These are phyloP conservation scores for Alosa alosa DNA, from an alignment of 2,113 vertebrate genomes.

Conservation along the genomic window DNA sequence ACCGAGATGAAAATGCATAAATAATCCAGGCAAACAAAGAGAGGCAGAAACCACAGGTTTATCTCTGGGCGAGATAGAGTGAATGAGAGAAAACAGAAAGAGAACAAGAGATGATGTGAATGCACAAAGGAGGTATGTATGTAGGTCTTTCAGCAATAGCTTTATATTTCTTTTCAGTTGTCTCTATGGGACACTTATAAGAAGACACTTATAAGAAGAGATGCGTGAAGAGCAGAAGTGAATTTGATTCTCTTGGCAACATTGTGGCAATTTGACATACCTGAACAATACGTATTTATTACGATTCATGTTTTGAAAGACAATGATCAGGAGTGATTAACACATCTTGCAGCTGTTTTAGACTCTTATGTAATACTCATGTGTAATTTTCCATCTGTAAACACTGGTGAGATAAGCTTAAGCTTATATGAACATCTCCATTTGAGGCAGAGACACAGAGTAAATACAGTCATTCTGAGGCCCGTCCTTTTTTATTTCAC, in stretches of 20 bases:
- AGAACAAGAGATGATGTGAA: background rate
- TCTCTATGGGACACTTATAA: background rate
- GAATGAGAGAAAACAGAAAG: background rate
- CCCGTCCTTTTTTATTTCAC: background rate
- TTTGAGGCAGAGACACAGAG: background rate
- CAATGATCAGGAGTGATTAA: background rate
- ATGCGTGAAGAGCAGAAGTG: background rate
- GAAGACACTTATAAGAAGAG: background rate
- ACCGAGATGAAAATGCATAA: slow-evolving; percentile 48
- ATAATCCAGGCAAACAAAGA: slow-evolving; percentile 63
- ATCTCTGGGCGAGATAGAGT: background rate
- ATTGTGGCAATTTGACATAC: background rate
- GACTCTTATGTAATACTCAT: background rate
- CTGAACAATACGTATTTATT: background rate
- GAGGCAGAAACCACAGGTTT: slow-evolving; percentile 33
- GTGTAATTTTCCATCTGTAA: background rate
- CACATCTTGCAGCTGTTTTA: background rate
- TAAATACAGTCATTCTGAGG: background rate
- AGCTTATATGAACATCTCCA: background rate
- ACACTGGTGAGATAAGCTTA: background rate
- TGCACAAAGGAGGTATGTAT: background rate
- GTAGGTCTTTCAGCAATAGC: background rate
- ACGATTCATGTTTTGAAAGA: background rate
- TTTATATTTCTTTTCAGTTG: background rate
- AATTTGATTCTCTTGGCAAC: background rate